Evolutionary conservation across 2,113 vertebrate genomes (phyloP).

Genomic region (Blennius ocellaris): DNA sequence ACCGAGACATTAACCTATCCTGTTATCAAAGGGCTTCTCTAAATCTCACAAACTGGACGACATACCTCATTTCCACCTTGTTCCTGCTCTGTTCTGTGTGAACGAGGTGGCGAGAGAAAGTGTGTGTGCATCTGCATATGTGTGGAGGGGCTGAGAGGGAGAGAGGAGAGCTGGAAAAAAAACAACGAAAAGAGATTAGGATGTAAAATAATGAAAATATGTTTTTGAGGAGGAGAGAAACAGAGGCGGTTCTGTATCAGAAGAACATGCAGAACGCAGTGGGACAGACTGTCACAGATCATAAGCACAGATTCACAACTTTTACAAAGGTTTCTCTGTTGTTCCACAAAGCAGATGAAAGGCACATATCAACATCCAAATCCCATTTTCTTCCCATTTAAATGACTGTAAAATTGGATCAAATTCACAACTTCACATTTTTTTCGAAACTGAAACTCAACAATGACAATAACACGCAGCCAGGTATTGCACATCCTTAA

Average conservation of each 20-base stretch:
- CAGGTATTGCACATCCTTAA: constrained; percentile 60
- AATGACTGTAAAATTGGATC: constrained; percentile 30
- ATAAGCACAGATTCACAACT: constrained; percentile 30
- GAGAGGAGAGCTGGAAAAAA: neutral
- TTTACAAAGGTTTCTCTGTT: constrained; percentile 17
- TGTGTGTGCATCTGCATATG: too few relatives aligned
- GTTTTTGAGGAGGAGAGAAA: constrained; percentile 33
- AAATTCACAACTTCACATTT: constrained; percentile 30
- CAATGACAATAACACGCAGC: constrained; percentile 39
- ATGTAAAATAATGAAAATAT: constrained; percentile 34
- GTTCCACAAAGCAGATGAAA: constrained; percentile 40
- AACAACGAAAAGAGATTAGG: neutral
- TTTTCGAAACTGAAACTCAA: constrained; percentile 39
- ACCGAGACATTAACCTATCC: constrained; percentile 47
- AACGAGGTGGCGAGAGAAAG: constrained; percentile 13
- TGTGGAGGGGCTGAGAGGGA: neutral
- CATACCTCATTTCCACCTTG: constrained; percentile 56
- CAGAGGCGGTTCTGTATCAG: constrained; percentile 43
- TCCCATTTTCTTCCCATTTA: constrained; percentile 36
- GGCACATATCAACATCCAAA: constrained; percentile 45
- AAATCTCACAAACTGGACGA: constrained; percentile 52
- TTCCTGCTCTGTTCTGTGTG: constrained; percentile 47
- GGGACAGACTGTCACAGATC: constrained; percentile 50
- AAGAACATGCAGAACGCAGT: constrained; percentile 19
- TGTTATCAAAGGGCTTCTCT: constrained; percentile 50